Conservation (phyloP, 92 coral and sea anemone genomes). For the Scolanthus callimorphus region DNA sequence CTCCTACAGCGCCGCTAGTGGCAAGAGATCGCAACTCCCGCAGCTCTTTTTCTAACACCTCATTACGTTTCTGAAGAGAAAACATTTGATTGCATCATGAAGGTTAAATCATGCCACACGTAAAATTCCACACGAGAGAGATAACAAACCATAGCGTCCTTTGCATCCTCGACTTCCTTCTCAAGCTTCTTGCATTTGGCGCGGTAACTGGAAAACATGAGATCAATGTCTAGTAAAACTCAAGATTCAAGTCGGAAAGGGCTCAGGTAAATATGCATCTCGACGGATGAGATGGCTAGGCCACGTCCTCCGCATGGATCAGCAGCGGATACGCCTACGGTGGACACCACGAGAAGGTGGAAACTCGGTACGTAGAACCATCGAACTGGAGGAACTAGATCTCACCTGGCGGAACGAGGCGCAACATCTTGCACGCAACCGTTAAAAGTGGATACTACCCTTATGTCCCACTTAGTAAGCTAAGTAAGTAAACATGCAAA, state of each 20-base stretch:
- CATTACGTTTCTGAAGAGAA: constrained; percentile 34
- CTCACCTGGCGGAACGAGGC: no score
- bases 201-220: constrained; percentile 59
- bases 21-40: constrained; percentile 53
- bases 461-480: no score
- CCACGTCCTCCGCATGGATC: no score
- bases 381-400: no score
- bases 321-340: no score
- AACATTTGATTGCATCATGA: neutral
- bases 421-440: no score
- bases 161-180: constrained; percentile 78
- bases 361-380: neutral
- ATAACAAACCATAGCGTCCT: constrained; percentile 72
- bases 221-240: no score
- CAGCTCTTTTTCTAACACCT: constrained; percentile 50
- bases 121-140: neutral
- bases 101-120: neutral
- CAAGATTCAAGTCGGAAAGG: no score
- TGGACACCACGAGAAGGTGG: neutral
- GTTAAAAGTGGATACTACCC: no score
- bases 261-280: no score
- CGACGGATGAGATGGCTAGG: no score
- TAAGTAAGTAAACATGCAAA: no score
- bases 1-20: constrained; percentile 38
- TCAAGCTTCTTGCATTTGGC: constrained; percentile 82